Evolutionary conservation across 2,113 vertebrate genomes (phyloP).

Genomic region (Rhinopithecus roxellana): DNA sequence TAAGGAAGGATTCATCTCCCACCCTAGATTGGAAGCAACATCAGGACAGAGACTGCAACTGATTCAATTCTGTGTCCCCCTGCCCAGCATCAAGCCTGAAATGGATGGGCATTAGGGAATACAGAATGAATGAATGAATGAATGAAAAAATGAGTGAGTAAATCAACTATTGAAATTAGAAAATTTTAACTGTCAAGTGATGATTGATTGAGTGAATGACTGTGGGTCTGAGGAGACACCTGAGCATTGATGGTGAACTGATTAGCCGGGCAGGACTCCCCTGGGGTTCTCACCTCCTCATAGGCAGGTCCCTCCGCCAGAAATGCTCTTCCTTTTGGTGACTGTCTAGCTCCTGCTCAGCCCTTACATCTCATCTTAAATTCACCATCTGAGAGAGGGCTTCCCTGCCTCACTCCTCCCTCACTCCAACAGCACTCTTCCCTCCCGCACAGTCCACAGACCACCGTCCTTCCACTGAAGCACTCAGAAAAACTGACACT

Average conservation of each 20-base stretch:
- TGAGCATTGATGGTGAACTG: neutral
- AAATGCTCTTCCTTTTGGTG: neutral
- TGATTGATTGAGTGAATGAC: neutral
- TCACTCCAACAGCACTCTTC: neutral
- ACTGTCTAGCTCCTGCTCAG: neutral
- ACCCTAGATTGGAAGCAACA: neutral
- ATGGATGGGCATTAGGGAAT: neutral
- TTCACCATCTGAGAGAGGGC: neutral
- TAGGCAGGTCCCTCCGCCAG: fast-evolving
- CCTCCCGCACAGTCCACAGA: neutral
- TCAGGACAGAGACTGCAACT: neutral
- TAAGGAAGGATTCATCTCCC: neutral
- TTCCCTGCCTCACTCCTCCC: neutral
- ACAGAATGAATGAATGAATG: neutral
- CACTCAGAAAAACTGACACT: neutral
- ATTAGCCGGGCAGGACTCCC: neutral
- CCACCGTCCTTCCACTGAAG: neutral
- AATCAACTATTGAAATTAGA: neutral
- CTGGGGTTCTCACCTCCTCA: neutral
- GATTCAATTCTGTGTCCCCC: neutral
- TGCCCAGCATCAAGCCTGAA: neutral
- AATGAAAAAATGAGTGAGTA: neutral
- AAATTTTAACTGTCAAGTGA: neutral
- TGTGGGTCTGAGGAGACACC: neutral
- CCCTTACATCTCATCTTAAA: neutral